A percentile compares a stretch with the other conserved stretches of the same genome.
These are phyloP conservation scores for Cariama cristata DNA, from an alignment of 2,113 vertebrate species.

Conservation along the genomic window DNA sequence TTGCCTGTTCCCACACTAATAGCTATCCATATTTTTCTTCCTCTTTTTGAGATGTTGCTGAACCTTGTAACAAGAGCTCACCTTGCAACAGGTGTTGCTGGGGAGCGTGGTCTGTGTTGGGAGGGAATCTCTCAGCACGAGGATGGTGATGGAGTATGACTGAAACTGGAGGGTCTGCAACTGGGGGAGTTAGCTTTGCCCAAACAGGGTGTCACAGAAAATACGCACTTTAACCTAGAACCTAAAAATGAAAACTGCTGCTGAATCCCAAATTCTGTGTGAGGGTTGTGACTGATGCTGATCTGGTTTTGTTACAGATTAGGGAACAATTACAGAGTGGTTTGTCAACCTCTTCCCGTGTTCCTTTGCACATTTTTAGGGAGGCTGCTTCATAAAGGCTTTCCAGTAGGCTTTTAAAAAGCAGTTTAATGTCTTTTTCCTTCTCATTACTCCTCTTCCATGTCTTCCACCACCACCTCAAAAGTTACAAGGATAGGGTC, in stretches of 20 bases:
- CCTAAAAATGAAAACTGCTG: background rate
- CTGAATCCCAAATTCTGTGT: background rate
- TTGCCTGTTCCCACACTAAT: background rate
- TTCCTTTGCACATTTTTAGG: background rate
- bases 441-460: background rate
- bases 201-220: background rate
- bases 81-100: background rate
- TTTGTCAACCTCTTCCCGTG: accelerated
- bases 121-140: accelerated
- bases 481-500: background rate
- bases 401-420: background rate
- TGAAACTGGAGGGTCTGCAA: accelerated
- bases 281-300: background rate
- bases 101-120: accelerated
- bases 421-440: background rate
- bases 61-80: background rate
- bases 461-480: too few relatives aligned
- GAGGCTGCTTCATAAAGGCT: background rate
- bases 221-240: background rate
- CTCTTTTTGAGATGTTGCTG: background rate
- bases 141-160: background rate
- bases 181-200: background rate
- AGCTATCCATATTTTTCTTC: background rate
- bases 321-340: background rate
- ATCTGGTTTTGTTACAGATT: background rate